Base-by-base conservation (phyloP, 2,888 invertebrate genomes). In the Meliscaeva auricollis region DNA sequence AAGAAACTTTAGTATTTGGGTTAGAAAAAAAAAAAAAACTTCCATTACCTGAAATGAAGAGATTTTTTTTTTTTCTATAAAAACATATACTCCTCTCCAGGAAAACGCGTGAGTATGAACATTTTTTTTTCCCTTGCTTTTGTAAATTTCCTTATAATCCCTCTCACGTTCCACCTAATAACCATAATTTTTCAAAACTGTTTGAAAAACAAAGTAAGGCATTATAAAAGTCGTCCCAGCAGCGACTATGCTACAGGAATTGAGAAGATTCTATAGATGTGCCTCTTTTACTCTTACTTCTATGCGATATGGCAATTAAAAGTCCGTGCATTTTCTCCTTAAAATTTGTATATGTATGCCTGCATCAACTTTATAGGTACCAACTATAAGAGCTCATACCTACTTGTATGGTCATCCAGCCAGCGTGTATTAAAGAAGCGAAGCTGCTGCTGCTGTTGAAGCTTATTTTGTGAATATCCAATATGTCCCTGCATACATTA, bases 401-500 rank as follows among this genome's bases (percentile, higher is more conserved):
- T 4, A 3, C 26, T 26, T 26, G 26, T 26, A 3, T 30, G 54
- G 54, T 54, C 30, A 54, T 15, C 54, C 4, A 13, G 46, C 15
- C 15, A 58, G 6, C 20, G 58, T 22, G 58, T 13, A 35, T 58
- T 22, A 60, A 60, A 74, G 22, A 74, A 54, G 30, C n/a, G n/a
- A n/a, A n/a, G n/a, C n/a, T n/a, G n/a, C 50, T 52, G 8, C 41
- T 56, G 35, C 58, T 52, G 17, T 41, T 66, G 46, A 48, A 69
- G 58, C 56, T 52, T 32, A 60, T 52, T 66, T 48, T 56, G 15
- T 30, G 13, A 20, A 50, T 13, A 15, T 66, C 54, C 32, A 56
- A 79, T 81, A 72, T 73, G 22, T 50, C 20, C 72, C 32, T 58
- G 68, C 70, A 85, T 76, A 44, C 62, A 76, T 81, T 41, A 73